Evolutionary conservation across 1,140 invertebrate genomes (phyloP), one percentile per base, ranked within the genome.

Genomic region (Bombus ignitus): DNA sequence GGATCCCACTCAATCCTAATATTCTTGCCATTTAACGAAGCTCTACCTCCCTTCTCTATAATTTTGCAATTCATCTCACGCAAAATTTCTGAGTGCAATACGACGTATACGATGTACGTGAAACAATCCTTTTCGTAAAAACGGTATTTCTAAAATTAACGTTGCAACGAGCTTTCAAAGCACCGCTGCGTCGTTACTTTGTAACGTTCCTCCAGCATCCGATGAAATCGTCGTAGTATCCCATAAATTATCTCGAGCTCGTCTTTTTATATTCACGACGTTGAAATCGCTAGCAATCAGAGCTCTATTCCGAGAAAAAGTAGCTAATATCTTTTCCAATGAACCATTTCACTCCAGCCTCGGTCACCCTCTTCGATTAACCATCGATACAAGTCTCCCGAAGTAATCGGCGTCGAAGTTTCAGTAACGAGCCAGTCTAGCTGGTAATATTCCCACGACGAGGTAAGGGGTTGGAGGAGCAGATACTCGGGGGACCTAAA

Each of bases 371-470:
- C 44, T 90, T 88, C 86, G 89, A 92, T 91, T 87, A 89, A 90
- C 89, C 84, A 70, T 80, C 44, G 84, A 83, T 81, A 65, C 86
- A 39, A 88, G 77, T 89, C 88, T 77, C 32, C 13, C 76, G 44
- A 72, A 62, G 81, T 86, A 71, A 78, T 86, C 79, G 66, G 42
- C 81, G 73, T 88, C 85, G 68, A 87, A 90, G 73, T 90, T 81
- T 89, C 86, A 44, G 85, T 91, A 92, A 92, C 88, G 82, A 90
- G 89, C 66, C 71, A 47, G 85, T 66, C 79, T 90, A 62, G 74
- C 82, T 76, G 78, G 73, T 91, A 87, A 92, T 90, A 87, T 92
- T 91, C 91, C 90, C 89, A 91, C 84, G 87, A 83, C 74, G 86
- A 83, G 35, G 15, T 32, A 59, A 28, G 71, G 39, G 39, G 32